Conservation (phyloP, 2,888 invertebrate genomes). For the Pseudococcus viburni region DNA sequence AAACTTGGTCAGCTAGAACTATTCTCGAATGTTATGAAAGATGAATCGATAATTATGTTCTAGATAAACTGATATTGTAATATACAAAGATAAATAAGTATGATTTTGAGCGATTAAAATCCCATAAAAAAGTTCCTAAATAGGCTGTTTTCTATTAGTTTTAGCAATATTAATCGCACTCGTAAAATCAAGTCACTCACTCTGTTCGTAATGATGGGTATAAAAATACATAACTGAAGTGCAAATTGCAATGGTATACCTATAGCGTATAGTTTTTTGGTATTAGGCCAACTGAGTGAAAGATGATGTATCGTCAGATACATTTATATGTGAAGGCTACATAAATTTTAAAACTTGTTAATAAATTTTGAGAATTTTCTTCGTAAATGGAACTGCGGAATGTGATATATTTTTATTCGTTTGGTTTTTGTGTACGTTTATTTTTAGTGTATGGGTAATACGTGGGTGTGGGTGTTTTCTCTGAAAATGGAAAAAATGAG, state of each 20-base stretch:
- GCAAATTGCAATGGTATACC: background rate
- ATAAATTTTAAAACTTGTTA: slow-evolving; percentile 3
- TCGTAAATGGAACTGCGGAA: background rate
- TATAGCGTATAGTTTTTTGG: background rate
- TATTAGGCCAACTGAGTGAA: background rate
- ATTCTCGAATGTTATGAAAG: background rate
- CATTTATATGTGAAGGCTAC: background rate
- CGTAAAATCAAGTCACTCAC: background rate
- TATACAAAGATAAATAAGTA: too few species aligned
- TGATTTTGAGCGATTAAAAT: background rate
- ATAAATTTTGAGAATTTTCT: slow-evolving; percentile 4
- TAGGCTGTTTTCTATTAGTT: background rate
- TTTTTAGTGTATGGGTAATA: background rate
- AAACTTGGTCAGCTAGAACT: background rate
- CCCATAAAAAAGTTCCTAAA: background rate
- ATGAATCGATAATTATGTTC: too few species aligned
- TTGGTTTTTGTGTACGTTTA: background rate
- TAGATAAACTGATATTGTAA: too few species aligned
- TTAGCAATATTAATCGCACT: background rate
- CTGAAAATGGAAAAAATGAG: too few species aligned
- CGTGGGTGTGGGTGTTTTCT: too few species aligned
- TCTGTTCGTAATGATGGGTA: background rate
- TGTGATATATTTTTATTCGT: background rate
- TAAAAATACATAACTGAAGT: background rate
- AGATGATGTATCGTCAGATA: slow-evolving; percentile 21